A percentile compares a stretch with the other conserved stretches of the same genome.
Evolutionary conservation across 1,140 invertebrate species (phyloP).

Genomic region (Lucilia cuprina): DNA sequence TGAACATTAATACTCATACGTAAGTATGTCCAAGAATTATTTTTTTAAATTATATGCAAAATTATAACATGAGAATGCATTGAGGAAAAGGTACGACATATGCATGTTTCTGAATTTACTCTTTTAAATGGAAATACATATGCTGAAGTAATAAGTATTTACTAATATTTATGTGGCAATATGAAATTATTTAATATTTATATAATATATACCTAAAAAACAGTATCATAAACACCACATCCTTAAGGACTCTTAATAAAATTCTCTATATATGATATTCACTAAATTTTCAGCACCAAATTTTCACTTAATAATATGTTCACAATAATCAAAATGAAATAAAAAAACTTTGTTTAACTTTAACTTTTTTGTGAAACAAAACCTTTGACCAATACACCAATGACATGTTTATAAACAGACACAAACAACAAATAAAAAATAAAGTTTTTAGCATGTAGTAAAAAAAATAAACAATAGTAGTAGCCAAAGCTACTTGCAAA

Average conservation of each 20-base stretch:
- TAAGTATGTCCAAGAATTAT: too few species aligned
- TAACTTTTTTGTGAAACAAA: slow-evolving; percentile 11
- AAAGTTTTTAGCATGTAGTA: background rate
- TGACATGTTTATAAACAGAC: slow-evolving; percentile 28
- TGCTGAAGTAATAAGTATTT: too few species aligned
- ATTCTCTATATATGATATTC: background rate
- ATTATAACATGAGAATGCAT: too few species aligned
- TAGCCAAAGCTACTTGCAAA: background rate
- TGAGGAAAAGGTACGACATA: too few species aligned
- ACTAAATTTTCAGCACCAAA: slow-evolving; percentile 1
- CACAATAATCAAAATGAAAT: slow-evolving; percentile 12
- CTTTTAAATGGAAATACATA: too few species aligned
- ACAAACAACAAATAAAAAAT: background rate
- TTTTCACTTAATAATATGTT: slow-evolving; percentile 27
- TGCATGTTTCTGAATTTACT: too few species aligned
- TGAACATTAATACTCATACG: too few species aligned
- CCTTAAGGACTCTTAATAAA: background rate
- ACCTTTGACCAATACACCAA: slow-evolving; percentile 34
- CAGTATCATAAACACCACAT: background rate
- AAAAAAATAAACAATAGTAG: background rate
- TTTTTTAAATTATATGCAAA: too few species aligned
- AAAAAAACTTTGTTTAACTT: slow-evolving; percentile 23
- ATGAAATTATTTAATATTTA: too few species aligned
- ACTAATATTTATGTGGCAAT: too few species aligned
- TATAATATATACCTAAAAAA: too few species aligned